A percentile compares a stretch with the other conserved stretches of the same genome.
Conservation (phyloP, 1,140 invertebrate genomes). For the Chrysomallon squamiferum region DNA sequence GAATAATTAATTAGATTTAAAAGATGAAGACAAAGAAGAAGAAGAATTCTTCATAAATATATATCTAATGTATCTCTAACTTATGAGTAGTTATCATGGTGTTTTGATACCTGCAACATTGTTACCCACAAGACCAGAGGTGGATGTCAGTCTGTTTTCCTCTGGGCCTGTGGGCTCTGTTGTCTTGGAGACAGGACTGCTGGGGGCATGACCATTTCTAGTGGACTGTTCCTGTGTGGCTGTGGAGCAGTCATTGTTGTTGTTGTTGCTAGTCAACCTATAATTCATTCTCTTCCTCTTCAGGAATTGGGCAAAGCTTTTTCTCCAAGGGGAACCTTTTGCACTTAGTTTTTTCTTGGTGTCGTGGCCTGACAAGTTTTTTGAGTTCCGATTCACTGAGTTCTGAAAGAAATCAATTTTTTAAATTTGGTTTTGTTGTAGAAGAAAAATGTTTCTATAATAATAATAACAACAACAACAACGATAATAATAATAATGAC, state of each 20-base stretch:
- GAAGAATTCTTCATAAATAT: too few species aligned
- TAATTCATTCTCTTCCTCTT: slow-evolving; percentile 35
- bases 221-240: slow-evolving; percentile 14
- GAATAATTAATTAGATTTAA: too few species aligned
- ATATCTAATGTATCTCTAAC: too few species aligned
- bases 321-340: slow-evolving; percentile 46
- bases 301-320: slow-evolving; percentile 49
- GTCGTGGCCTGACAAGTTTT: slow-evolving; percentile 19
- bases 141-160: slow-evolving; percentile 15
- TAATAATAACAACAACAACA: too few species aligned
- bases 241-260: slow-evolving; percentile 32
- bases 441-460: too few species aligned
- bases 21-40: too few species aligned
- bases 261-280: slow-evolving; percentile 30
- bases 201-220: slow-evolving; percentile 32
- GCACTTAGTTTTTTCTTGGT: slow-evolving; percentile 34
- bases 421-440: too few species aligned
- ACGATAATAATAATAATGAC: too few species aligned
- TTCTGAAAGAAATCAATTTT: slow-evolving; percentile 37
- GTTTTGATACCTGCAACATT: slow-evolving; percentile 9
- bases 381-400: slow-evolving; percentile 24
- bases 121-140: slow-evolving; percentile 9
- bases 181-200: slow-evolving; percentile 21
- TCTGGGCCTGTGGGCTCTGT: slow-evolving; percentile 19
- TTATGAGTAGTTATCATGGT: too few species aligned